Conservation (phyloP, 2,113 vertebrate genomes). For the Neodon shergylaensis region DNA sequence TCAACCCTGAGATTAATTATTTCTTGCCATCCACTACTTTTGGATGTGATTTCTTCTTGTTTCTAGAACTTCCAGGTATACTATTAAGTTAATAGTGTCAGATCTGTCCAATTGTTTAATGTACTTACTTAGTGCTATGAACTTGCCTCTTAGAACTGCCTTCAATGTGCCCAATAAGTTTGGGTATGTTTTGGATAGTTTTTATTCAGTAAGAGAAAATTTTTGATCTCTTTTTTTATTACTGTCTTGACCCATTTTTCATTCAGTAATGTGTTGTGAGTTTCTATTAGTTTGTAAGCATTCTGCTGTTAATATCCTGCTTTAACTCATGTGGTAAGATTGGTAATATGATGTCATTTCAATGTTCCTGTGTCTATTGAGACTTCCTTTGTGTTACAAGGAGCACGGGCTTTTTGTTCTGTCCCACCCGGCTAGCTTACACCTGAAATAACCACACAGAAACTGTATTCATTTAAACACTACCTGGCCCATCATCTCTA, state of each 20-base stretch:
- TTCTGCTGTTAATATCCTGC: neutral
- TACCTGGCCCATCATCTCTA: no score
- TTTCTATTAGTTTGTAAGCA: neutral
- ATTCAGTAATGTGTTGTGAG: neutral
- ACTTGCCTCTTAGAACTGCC: neutral
- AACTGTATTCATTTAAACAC: no score
- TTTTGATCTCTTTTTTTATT: neutral
- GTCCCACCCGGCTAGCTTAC: no score
- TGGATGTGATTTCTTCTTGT: neutral
- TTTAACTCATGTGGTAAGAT: neutral
- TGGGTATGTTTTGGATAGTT: neutral
- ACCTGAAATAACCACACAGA: no score
- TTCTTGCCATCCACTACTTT: neutral
- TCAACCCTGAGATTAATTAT: neutral
- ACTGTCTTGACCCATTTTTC: neutral
- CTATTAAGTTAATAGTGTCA: neutral
- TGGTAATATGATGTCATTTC: neutral
- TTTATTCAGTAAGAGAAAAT: neutral
- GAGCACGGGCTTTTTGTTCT: no score
- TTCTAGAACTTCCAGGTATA: neutral
- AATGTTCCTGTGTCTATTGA: neutral
- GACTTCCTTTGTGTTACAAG: neutral
- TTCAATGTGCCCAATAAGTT: neutral
- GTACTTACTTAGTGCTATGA: neutral
- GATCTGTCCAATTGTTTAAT: neutral